phyloP scores from a whole-genome alignment of 1,140 invertebrate species.

The Procambarus virginalis region DNA sequence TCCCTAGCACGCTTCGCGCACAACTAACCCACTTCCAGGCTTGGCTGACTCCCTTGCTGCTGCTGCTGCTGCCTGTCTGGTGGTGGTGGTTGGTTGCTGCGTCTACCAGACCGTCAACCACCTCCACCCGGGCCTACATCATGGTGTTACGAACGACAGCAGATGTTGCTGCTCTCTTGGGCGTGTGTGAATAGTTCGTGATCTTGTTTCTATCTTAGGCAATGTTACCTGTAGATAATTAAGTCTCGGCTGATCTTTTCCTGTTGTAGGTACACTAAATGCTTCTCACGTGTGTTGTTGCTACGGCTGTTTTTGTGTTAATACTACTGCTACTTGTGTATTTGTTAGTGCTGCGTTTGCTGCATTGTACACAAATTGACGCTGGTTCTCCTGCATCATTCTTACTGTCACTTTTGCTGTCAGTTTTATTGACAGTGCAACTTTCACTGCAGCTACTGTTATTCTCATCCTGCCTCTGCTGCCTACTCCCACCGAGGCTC shows the following conservation, averaged over 20 bases:
- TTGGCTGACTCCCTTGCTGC: not conserved
- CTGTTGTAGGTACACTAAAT: too few species aligned
- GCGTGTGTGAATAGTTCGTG: not conserved
- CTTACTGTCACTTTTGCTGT: not conserved
- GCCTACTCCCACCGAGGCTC: not conserved
- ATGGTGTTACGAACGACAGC: too few species aligned
- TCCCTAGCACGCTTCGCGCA: not conserved
- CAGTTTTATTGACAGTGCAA: not conserved
- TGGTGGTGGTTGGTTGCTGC: too few species aligned
- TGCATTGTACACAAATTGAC: not conserved
- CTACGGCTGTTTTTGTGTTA: not conserved
- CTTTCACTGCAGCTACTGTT: not conserved
- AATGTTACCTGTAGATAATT: not conserved
- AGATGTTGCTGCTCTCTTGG: not conserved
- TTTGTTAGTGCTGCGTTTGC: not conserved
- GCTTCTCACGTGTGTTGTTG: not conserved
- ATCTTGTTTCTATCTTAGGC: not conserved
- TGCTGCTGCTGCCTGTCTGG: too few species aligned
- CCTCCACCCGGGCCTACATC: too few species aligned
- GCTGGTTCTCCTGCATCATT: not conserved
- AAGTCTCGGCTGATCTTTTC: not conserved
- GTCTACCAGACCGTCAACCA: too few species aligned
- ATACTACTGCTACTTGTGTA: not conserved
- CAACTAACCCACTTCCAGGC: constrained; percentile 44
- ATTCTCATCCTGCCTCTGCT: not conserved